phyloP scores from a whole-genome alignment of 2,113 vertebrate species.

The Naja naja region DNA sequence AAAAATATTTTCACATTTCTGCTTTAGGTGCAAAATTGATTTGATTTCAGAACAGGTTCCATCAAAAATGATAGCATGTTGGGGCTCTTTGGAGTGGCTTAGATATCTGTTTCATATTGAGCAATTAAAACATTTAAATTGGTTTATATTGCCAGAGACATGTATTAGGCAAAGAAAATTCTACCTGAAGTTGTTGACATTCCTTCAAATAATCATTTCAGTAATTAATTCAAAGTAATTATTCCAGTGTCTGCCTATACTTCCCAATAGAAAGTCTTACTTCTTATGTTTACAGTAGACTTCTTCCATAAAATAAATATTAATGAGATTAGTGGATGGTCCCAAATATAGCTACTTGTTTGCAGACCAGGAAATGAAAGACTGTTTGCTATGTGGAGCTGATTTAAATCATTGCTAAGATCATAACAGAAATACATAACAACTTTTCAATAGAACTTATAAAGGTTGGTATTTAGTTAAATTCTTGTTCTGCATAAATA shows the following conservation, averaged over 20 bases:
- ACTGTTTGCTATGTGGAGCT: neutral
- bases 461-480: neutral
- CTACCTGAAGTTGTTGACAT: neutral
- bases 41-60: neutral
- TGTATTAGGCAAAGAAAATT: neutral
- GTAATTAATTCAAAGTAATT: neutral
- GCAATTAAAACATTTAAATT: neutral
- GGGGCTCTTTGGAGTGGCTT: neutral
- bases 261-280: neutral
- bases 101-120: neutral
- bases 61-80: neutral
- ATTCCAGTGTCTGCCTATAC: neutral
- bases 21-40: neutral
- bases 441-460: neutral
- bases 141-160: neutral
- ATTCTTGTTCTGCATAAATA: neutral
- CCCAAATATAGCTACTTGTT: neutral
- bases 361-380: neutral
- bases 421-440: neutral
- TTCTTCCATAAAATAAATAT: neutral
- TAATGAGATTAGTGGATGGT: neutral
- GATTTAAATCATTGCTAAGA: neutral
- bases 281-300: neutral
- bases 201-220: neutral
- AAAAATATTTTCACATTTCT: neutral